These are phyloP conservation scores for Epinephelus lanceolatus DNA, from an alignment of 2,113 vertebrate genomes.

Conservation along the genomic window DNA sequence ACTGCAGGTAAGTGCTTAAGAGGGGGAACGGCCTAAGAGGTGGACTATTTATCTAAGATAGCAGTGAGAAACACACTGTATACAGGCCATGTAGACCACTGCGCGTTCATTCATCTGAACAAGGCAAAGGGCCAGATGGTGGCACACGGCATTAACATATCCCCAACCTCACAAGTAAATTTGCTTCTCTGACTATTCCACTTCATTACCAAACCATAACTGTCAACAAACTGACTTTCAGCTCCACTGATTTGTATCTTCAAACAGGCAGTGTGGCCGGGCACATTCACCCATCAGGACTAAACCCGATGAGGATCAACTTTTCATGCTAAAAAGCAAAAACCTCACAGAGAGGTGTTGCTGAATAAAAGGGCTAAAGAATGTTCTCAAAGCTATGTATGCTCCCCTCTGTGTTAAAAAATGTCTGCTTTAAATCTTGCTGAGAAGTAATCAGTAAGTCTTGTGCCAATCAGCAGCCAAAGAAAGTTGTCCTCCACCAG, in stretches of 20 bases:
- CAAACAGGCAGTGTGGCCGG: conserved; percentile 21
- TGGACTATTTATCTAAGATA: conserved; percentile 66
- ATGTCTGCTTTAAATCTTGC: too few species aligned
- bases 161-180: conserved; percentile 51
- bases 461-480: background rate
- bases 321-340: conserved; percentile 13
- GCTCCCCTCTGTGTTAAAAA: background rate
- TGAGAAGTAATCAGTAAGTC: background rate
- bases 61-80: conserved; percentile 56
- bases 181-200: conserved; percentile 44
- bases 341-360: background rate
- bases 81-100: conserved; percentile 55
- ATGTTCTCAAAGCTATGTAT: background rate
- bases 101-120: conserved; percentile 57
- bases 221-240: conserved; percentile 44
- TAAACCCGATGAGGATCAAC: background rate
- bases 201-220: conserved; percentile 39
- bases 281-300: conserved; percentile 23
- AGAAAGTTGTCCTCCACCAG: background rate
- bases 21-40: conserved; percentile 14
- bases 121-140: conserved; percentile 49
- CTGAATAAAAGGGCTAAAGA: background rate
- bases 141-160: conserved; percentile 63
- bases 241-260: conserved; percentile 35
- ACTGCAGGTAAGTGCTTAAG: conserved; percentile 36